Base-by-base conservation (phyloP, 1,140 invertebrate species). In the Drosophila gunungcola region DNA sequence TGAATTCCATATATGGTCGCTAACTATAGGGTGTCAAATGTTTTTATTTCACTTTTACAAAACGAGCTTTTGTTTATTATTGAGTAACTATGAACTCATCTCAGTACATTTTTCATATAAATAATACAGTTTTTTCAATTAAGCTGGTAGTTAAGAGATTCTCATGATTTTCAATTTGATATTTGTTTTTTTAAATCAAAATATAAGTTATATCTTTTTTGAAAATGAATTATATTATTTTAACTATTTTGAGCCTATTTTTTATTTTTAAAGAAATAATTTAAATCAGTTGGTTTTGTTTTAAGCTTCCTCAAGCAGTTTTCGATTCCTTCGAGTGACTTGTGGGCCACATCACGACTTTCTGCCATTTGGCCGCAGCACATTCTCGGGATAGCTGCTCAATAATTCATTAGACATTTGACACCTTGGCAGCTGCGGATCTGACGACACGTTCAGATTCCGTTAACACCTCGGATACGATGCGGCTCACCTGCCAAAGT, bases 321-420 rank as follows among this genome's bases (percentile, higher is more conserved):
- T 4, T 12, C 4, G 9, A 45, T 38, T 4, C 32, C 21, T 21
- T 38, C n/a, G n/a, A 39, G 13, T 27, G 13, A 16, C 46, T 32
- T 32, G 27, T 13, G 0, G 7, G 42, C 32, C 21, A 45, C n/a
- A 46, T 46, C 62, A 65, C 62, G 54, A 65, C 39, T 13, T 73
- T n/a, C 29, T 38, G 46, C 29, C 46, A 52, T 52, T 68, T 64
- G 29, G n/a, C 16, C 29, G 29, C 4, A 34, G 29, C 55, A 62
- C 16, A 57, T 27, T 39, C 34, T 5, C 27, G 25, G 49, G 45
- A 64, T 68, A n/a, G 64, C 67, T 55, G 48, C 49, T 73, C 69
- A 73, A 73, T 73, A 73, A 73, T 73, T 73, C 68, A 73, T 70
- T 73, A 36, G 69, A 73, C 69, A 73, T 73, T 61, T 53, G 48